phyloP scores from a whole-genome alignment of 2,113 vertebrate genomes.

The Colinus virginianus region DNA sequence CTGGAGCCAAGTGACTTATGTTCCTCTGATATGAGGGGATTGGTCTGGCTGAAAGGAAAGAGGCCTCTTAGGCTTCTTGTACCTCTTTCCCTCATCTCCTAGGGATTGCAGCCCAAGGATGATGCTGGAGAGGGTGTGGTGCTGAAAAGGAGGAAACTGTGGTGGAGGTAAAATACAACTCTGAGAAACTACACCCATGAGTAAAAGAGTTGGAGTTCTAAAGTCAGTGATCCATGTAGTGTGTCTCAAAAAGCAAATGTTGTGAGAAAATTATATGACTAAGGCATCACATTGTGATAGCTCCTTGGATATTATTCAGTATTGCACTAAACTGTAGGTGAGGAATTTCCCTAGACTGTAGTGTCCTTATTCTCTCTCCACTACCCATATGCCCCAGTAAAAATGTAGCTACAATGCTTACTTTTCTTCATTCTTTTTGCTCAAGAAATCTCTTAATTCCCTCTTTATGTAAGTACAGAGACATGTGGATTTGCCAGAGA shows the following conservation, averaged over 20 bases:
- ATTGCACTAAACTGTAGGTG: not conserved
- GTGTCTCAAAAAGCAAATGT: not conserved
- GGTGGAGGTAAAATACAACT: not conserved
- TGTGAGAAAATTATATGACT: not conserved
- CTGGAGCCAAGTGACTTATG: slow-evolving; percentile 21
- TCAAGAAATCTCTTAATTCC: not conserved
- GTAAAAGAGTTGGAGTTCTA: not conserved
- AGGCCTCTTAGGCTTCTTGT: not conserved
- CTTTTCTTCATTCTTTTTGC: not conserved
- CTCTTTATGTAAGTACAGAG: not conserved
- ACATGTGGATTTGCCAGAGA: too few relatives aligned
- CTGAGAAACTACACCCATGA: not conserved
- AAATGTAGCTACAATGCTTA: not conserved
- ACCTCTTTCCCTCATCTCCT: not conserved
- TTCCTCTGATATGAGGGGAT: slow-evolving; percentile 24
- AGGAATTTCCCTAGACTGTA: not conserved
- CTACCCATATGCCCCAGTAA: not conserved
- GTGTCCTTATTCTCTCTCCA: not conserved
- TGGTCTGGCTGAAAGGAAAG: slow-evolving; percentile 18
- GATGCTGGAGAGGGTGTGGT: not conserved
- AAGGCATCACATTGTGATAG: not conserved
- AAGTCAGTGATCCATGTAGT: not conserved
- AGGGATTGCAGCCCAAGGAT: not conserved
- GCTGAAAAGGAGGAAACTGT: not conserved
- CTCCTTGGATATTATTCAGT: not conserved